Evolutionary conservation across 2,888 invertebrate genomes (phyloP).

Genomic region (Automeris io): DNA sequence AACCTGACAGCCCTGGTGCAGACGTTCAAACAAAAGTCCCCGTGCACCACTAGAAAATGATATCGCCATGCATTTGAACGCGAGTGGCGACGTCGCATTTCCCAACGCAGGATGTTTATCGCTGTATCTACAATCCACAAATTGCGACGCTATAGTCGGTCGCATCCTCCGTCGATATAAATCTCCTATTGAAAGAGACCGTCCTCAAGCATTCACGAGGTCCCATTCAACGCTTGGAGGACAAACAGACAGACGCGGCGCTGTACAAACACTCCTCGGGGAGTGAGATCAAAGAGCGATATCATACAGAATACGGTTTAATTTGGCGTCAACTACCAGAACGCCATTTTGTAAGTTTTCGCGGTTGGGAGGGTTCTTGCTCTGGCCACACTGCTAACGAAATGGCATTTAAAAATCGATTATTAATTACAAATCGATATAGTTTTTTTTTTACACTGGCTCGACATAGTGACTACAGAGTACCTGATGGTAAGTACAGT

Average conservation of each 20-base stretch:
- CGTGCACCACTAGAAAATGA: not conserved
- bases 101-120: conserved; percentile 34
- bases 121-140: conserved; percentile 65
- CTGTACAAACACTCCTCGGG: conserved; percentile 58
- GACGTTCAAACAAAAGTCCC: conserved; percentile 3
- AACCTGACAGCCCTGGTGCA: not conserved
- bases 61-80: not conserved
- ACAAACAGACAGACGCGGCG: conserved; percentile 60
- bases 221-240: conserved; percentile 51
- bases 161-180: conserved; percentile 58
- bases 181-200: conserved; percentile 62
- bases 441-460: too few species aligned
- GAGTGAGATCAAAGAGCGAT: conserved; percentile 72
- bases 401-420: not conserved
- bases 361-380: conserved; percentile 17
- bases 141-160: conserved; percentile 65
- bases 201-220: conserved; percentile 49
- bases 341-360: conserved; percentile 60
- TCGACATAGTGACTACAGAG: too few species aligned
- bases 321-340: conserved; percentile 70
- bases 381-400: conserved; percentile 11
- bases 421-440: too few species aligned
- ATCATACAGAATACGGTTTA: conserved; percentile 62
- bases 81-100: not conserved
- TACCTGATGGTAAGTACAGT: too few species aligned